phyloP scores from a whole-genome alignment of 2,113 vertebrate genomes.

The Oncorhynchus masou region DNA sequence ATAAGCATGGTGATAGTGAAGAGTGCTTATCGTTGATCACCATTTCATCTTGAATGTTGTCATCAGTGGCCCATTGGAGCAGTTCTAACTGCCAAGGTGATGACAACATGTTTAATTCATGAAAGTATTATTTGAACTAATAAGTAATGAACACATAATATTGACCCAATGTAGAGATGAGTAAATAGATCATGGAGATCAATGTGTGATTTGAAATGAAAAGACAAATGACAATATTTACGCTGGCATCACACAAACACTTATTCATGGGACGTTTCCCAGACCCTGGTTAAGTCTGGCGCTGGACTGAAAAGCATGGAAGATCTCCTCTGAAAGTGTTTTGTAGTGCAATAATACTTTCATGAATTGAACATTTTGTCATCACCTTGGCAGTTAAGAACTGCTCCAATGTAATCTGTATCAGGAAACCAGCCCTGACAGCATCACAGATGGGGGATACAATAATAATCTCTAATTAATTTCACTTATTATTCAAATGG shows the following conservation, averaged over 20 bases:
- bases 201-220: constrained; percentile 1
- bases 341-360: neutral
- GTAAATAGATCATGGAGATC: neutral
- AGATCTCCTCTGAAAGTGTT: too few species aligned
- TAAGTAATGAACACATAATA: constrained; percentile 1
- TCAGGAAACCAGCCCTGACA: neutral
- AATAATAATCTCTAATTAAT: neutral
- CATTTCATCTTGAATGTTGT: constrained; percentile 28
- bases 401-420: neutral
- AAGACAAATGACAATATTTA: neutral
- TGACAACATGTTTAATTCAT: constrained; percentile 11
- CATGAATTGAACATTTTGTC: too few species aligned
- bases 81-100: constrained; percentile 5
- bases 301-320: too few species aligned
- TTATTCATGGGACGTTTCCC: too few species aligned
- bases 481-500: too few species aligned
- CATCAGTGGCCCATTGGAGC: neutral
- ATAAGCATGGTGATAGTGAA: constrained; percentile 42
- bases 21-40: constrained; percentile 20
- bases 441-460: neutral
- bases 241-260: neutral
- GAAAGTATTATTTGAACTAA: constrained; percentile 7
- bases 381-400: too few species aligned
- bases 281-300: too few species aligned
- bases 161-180: neutral